Percentiles rank a stretch among this genome's conserved stretches.
phyloP scores from a whole-genome alignment of 2,797 vertebrate species.

The Esox lucius region DNA sequence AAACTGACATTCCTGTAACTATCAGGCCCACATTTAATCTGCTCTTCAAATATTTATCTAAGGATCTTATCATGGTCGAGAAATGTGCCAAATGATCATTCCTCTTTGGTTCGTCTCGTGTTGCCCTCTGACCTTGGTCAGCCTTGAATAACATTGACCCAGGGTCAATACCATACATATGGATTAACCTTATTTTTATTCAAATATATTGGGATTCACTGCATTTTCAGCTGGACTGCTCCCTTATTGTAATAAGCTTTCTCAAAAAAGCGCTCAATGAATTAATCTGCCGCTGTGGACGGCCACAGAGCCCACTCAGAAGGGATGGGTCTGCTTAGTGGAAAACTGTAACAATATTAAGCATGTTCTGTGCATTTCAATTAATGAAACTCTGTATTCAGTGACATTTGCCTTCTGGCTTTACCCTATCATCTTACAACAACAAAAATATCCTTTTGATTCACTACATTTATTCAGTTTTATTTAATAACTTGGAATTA shows the following conservation, averaged over 20 bases:
- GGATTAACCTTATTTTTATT: slow-evolving; percentile 7
- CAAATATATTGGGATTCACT: slow-evolving; percentile 11
- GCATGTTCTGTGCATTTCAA: background rate
- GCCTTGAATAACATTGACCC: slow-evolving; percentile 6
- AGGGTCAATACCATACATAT: slow-evolving; percentile 2
- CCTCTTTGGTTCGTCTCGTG: slow-evolving; percentile 1
- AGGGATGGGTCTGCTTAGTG: background rate
- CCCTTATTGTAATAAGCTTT: slow-evolving; percentile 12
- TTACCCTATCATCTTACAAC: background rate
- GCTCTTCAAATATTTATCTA: background rate
- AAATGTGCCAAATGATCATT: slow-evolving; percentile 1
- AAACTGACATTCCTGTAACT: background rate
- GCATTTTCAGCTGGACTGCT: slow-evolving; percentile 12
- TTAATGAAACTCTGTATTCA: slow-evolving; percentile 4
- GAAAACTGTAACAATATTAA: background rate
- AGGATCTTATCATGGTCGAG: background rate
- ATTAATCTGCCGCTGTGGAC: background rate
- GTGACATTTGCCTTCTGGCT: background rate
- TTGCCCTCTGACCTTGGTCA: slow-evolving; percentile 17
- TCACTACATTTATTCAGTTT: slow-evolving; percentile 3
- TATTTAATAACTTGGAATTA: slow-evolving; percentile 12
- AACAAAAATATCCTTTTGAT: background rate
- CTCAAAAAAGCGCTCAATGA: slow-evolving; percentile 13
- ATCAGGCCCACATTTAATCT: background rate
- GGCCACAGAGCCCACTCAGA: background rate